Evolutionary conservation across 1,140 invertebrate genomes (phyloP).

Genomic region (Ostrea edulis): DNA sequence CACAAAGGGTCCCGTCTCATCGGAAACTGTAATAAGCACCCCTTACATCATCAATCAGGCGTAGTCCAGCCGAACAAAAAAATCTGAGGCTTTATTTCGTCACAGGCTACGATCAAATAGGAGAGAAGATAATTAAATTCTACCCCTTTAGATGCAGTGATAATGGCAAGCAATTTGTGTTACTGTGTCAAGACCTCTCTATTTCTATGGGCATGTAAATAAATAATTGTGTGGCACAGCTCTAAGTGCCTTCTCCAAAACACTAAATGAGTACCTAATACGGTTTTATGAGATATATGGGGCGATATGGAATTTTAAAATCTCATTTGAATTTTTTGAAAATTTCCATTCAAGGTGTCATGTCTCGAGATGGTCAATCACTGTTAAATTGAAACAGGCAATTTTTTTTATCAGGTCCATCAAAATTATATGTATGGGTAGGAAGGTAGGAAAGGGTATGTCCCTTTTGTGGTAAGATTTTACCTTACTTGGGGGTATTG

Average conservation of each 20-base stretch:
- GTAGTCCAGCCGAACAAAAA: not conserved
- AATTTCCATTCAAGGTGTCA: constrained; percentile 22
- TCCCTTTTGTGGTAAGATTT: not conserved
- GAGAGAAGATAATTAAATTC: constrained; percentile 6
- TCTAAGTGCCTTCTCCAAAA: constrained; percentile 12
- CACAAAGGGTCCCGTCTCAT: not conserved
- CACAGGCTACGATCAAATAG: not conserved
- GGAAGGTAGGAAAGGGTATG: not conserved
- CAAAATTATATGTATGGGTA: not conserved
- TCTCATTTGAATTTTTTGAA: not conserved
- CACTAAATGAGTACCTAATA: not conserved
- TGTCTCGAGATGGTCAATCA: constrained; percentile 26
- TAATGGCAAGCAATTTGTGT: constrained; percentile 8
- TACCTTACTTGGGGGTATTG: not conserved
- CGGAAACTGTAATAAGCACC: constrained; percentile 12
- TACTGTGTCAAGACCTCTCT: constrained; percentile 13
- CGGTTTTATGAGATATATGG: constrained; percentile 1
- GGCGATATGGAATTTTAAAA: constrained; percentile 5
- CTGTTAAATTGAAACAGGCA: constrained; percentile 25
- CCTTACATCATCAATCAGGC: constrained; percentile 6
- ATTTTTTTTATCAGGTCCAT: constrained; percentile 20
- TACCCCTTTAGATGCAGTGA: constrained; percentile 27
- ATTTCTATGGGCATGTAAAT: constrained; percentile 30
- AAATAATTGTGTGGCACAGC: not conserved
- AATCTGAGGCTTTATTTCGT: not conserved